Base-by-base conservation (phyloP, 92 coral and sea anemone species). In the Isaurus tuberculatus region DNA sequence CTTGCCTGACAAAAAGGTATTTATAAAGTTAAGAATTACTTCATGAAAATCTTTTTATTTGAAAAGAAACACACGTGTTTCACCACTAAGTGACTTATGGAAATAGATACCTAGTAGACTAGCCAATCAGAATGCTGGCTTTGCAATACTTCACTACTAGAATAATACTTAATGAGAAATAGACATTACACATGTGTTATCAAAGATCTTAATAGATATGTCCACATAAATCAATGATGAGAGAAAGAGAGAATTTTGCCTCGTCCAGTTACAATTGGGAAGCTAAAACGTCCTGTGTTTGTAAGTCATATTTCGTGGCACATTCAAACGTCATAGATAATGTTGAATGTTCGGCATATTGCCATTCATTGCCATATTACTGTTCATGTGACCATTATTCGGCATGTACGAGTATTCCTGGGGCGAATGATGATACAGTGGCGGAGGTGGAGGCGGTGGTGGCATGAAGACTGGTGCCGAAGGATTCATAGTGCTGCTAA, bases 381-480 rank as follows among this genome's bases (percentile, higher is more conserved):
- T 77, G 70, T 58, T 77, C 70, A 77, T 77, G 82, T 77, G 82
- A 77, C 82, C 51, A 77, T 20, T 77, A 43, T 57, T 60, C 28
- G 82, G 58, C 82, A 77, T 77, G 82, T 77, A 77, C 69, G 82
- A 77, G 82, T 77, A 77, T 34, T 77, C 82, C 70, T 77, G 82
- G 70, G 82, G 82, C 48, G 82, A 77, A 70, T 77, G 82, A 37
- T 77, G 82, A 31, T 77, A 77, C 82, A 77, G 68, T 4, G 82
- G 82, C 40, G 82, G 82, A 7, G 82, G 82, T 20, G 82, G 82
- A 7, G 82, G 82, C 82, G 82, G 82, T 11, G 82, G 82, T 3
- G 82, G 82, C 82, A 77, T 77, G 32, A 77, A 77, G 82, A 77
- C 82, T 58, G 82, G 82, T 77, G 82, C 70, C 70, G 82, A 77